Evolutionary conservation across 2,113 vertebrate genomes (phyloP), one percentile per base, ranked within the genome.

Genomic region (Chinchilla lanigera): DNA sequence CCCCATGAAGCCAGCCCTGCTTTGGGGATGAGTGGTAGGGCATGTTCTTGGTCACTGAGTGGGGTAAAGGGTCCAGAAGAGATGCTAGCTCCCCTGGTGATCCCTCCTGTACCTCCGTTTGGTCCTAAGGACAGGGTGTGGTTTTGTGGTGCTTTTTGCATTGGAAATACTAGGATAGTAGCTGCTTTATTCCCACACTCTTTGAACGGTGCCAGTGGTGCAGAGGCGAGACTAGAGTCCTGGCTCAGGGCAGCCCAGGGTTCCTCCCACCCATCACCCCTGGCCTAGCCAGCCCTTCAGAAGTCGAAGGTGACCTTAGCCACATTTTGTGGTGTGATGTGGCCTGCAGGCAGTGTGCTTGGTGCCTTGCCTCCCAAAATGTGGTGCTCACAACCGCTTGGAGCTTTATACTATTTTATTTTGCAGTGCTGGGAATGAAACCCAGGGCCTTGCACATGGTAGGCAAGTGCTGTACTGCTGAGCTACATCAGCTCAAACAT

Each of bases 291-390:
- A 1, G 47, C 35, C 67, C 54, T 73, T 22, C 19, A 30, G 61
- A 54, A n/a, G 35, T 50, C 28, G 0, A 9, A 5, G 38, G 56
- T 17, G 20, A 20, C 56, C 10, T 0, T 3, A 58, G 26, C 56
- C 88, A 10, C 84, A 44, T 60, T 26, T 44, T 52, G 7, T 3
- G 1, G 12, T 2, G 38, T n/a, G 7, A 0, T 0, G 58, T 0
- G 1, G 52, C n/a, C 16, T 11, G 0, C 11, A 30, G 80, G n/a
- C 20, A 1, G 3, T 0, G 0, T 0, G 20, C 50, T n/a, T 10
- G 30, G 38, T 1, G 11, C 38, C 17, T 14, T 35, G 10, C 3
- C 1, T 17, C 71, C 41, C 1, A 0, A 61, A 54, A 41, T 1
- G 50, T 1, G 14, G 44, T 33, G 38, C 17, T 58, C 7, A 30